Conservation (phyloP, 1,140 invertebrate species). For the Callitettix versicolor region DNA sequence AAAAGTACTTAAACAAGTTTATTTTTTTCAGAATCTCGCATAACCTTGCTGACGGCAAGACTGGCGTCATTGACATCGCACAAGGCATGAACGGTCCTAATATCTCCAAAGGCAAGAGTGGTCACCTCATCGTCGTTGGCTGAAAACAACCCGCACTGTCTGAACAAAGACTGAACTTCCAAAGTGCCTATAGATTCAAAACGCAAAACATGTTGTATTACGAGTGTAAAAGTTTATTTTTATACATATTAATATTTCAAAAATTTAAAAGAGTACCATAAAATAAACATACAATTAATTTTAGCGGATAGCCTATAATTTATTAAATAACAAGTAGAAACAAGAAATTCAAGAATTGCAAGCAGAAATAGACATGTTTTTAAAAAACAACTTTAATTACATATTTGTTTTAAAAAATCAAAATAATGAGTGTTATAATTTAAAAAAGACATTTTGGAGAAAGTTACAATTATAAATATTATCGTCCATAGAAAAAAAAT, state of each 20-base stretch:
- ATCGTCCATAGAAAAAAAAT: no score
- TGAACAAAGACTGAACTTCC: not conserved
- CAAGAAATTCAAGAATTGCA: no score
- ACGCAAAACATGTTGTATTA: not conserved
- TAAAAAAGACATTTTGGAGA: no score
- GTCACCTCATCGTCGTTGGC: constrained; percentile 71
- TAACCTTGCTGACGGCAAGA: constrained; percentile 69
- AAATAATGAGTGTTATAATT: no score
- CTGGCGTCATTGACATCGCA: constrained; percentile 64
- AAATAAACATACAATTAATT: not conserved
- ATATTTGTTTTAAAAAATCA: no score
- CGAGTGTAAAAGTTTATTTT: not conserved
- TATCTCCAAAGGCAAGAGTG: constrained; percentile 68
- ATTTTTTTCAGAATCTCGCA: constrained; percentile 63
- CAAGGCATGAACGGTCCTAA: constrained; percentile 44
- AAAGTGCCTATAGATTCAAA: not conserved
- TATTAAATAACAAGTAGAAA: not conserved
- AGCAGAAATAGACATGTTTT: no score
- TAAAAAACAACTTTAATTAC: no score
- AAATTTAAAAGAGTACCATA: not conserved
- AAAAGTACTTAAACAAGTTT: no score
- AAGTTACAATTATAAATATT: no score
- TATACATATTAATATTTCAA: not conserved
- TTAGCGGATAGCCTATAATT: not conserved
- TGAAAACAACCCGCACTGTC: not conserved